These are phyloP conservation scores for Leptinotarsa defecta DNA, from an alignment of 1,140 invertebrate species.

Conservation along the genomic window DNA sequence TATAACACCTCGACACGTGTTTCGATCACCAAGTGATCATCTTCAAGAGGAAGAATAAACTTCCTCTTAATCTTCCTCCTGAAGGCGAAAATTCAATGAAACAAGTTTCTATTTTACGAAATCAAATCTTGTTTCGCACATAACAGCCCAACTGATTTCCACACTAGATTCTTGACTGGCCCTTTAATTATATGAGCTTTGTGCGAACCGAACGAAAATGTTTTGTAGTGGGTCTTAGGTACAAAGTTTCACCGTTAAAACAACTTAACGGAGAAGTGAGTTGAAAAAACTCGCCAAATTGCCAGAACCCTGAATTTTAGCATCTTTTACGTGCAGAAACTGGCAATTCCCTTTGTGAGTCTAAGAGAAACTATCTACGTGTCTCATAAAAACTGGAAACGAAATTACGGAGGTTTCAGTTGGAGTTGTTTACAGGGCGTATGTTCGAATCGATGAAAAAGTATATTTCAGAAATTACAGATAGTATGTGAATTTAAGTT, in stretches of 20 bases:
- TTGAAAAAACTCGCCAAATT: slow-evolving; percentile 15
- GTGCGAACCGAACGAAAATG: background rate
- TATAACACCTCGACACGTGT: too few relatives aligned
- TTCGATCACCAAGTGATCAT: too few relatives aligned
- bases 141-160: too few relatives aligned
- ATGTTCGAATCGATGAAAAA: background rate
- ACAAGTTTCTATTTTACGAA: too few relatives aligned
- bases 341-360: slow-evolving; percentile 25
- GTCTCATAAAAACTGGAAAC: slow-evolving; percentile 24
- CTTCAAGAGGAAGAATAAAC: too few relatives aligned
- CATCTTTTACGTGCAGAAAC: slow-evolving; percentile 24
- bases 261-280: slow-evolving; percentile 13
- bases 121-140: too few relatives aligned
- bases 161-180: background rate
- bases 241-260: slow-evolving; percentile 23
- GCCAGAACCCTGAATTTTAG: slow-evolving; percentile 23
- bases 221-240: background rate
- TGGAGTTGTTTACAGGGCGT: background rate
- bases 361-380: slow-evolving; percentile 24
- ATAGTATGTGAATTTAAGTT: too few relatives aligned
- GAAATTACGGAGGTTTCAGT: slow-evolving; percentile 16
- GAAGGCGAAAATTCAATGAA: too few relatives aligned
- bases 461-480: too few relatives aligned
- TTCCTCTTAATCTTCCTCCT: too few relatives aligned
- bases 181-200: background rate